phyloP scores from a whole-genome alignment of 2,888 invertebrate species.

The Dione vanillae region DNA sequence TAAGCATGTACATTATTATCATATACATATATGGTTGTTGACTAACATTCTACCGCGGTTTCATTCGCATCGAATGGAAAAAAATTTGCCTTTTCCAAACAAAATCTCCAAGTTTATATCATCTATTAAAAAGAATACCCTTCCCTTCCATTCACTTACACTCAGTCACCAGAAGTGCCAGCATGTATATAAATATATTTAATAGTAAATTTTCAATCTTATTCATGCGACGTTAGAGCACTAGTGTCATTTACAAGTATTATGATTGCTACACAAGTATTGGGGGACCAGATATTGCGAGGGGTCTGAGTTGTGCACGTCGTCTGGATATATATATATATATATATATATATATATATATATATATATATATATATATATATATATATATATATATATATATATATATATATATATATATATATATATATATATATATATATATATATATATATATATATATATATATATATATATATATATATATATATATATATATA shows the following conservation, averaged over 20 bases:
- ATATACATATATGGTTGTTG: no score
- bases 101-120: no score
- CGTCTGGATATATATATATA: background rate
- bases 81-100: no score
- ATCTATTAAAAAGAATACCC: background rate
- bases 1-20: no score
- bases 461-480: background rate
- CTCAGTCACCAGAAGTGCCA: no score
- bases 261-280: constrained; percentile 18
- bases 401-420: no score
- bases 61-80: no score
- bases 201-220: constrained; percentile 3
- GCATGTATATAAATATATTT: background rate
- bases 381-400: no score
- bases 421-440: no score
- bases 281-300: constrained; percentile 10
- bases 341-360: no score
- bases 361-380: no score
- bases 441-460: background rate
- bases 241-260: constrained; percentile 3
- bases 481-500: background rate
- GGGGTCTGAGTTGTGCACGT: constrained; percentile 17
- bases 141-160: background rate
- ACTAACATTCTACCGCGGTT: no score
- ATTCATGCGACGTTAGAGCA: background rate